Conservation (phyloP, 37 sponge, comb jelly and placozoan species). For the Amphimedon queenslandica region DNA sequence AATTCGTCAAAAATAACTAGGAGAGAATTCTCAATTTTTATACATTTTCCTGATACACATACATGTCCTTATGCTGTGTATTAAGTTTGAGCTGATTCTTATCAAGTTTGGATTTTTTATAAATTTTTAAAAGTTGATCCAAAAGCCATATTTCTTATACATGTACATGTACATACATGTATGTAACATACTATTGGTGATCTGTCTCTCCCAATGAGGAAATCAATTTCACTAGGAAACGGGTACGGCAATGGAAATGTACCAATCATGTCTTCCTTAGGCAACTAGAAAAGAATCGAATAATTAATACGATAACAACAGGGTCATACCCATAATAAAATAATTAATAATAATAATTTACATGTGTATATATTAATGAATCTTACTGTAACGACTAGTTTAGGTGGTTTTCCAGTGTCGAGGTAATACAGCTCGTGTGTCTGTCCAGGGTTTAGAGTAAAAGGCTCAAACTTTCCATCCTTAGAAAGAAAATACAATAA, state of each 20-base stretch:
- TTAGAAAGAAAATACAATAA: background rate
- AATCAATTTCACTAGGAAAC: slow-evolving; percentile 10
- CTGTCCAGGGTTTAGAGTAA: background rate
- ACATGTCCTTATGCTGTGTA: no score
- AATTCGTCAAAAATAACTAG: no score
- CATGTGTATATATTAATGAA: no score
- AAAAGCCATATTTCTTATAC: background rate
- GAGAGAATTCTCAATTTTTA: no score
- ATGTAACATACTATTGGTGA: slow-evolving; percentile 6
- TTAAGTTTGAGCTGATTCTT: no score
- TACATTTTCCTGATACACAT: no score
- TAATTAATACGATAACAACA: background rate
- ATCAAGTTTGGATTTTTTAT: no score
- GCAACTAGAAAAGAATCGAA: slow-evolving; percentile 10
- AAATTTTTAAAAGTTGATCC: no score
- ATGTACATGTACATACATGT: background rate
- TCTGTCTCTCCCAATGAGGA: background rate
- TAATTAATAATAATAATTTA: no score
- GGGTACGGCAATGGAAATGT: slow-evolving; percentile 22
- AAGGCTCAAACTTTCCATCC: background rate
- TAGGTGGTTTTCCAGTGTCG: background rate
- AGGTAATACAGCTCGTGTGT: background rate
- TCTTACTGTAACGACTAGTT: background rate
- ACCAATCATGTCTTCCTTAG: slow-evolving; percentile 12
- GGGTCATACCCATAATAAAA: background rate